These are phyloP conservation scores for Vidua chalybeata DNA, from an alignment of 2,113 vertebrate genomes.

Conservation along the genomic window DNA sequence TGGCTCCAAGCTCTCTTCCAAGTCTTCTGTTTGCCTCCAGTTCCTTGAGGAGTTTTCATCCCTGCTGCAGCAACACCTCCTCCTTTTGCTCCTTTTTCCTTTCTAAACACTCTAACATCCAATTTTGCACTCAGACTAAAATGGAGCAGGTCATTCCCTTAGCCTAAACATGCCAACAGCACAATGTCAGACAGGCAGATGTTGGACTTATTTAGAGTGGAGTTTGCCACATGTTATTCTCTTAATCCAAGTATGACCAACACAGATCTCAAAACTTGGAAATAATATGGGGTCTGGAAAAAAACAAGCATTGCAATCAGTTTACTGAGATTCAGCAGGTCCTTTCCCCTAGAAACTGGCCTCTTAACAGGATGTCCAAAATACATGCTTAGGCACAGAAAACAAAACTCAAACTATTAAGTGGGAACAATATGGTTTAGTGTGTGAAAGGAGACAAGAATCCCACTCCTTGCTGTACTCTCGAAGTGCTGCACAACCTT, in stretches of 20 bases:
- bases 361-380: slow-evolving; percentile 5
- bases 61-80: neutral
- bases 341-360: slow-evolving; percentile 13
- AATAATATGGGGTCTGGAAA: neutral
- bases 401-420: neutral
- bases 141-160: neutral
- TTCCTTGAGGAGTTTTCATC: neutral
- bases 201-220: neutral
- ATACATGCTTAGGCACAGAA: neutral
- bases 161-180: neutral
- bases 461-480: neutral
- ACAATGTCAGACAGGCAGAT: neutral
- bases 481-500: neutral
- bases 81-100: neutral
- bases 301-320: neutral
- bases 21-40: neutral
- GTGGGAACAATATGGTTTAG: neutral
- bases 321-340: neutral
- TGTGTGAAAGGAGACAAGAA: neutral
- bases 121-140: neutral
- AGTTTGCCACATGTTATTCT: neutral
- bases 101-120: neutral
- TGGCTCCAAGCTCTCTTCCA: neutral
- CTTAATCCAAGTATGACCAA: slow-evolving; percentile 23
- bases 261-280: neutral